phyloP scores from a whole-genome alignment of 2,888 invertebrate species.

The Erannis defoliaria region DNA sequence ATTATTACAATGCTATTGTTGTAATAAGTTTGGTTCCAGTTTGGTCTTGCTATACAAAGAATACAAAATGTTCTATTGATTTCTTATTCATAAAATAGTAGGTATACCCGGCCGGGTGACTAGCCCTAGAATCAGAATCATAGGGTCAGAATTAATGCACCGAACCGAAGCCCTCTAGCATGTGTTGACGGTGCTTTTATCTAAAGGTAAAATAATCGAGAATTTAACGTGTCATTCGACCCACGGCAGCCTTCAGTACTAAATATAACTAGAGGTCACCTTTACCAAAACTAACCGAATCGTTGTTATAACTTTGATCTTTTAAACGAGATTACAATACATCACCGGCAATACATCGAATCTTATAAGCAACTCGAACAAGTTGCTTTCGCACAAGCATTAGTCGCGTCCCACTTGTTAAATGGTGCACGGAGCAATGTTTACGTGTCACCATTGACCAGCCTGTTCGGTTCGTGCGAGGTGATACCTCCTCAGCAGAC shows the following conservation, averaged over 20 bases:
- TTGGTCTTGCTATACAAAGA: no score
- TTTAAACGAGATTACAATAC: background rate
- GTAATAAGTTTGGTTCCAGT: no score
- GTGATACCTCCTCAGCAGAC: constrained; percentile 38
- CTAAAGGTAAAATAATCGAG: background rate
- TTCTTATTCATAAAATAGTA: no score
- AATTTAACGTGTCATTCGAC: no score
- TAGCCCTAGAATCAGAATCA: no score
- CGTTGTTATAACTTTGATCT: background rate
- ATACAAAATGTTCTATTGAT: background rate
- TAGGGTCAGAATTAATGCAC: no score
- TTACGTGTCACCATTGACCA: constrained; percentile 71
- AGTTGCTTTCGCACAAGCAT: constrained; percentile 57
- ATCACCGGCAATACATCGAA: background rate
- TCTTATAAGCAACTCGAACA: constrained; percentile 26
- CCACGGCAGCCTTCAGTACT: no score
- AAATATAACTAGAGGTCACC: no score
- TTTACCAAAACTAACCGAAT: no score
- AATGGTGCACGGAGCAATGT: constrained; percentile 72
- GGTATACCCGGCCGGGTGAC: no score
- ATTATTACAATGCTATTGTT: background rate
- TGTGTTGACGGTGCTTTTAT: no score
- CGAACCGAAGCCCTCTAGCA: no score
- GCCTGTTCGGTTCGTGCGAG: constrained; percentile 45
- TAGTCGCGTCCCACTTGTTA: constrained; percentile 70